Evolutionary conservation across 2,797 vertebrate genomes (phyloP).

Genomic region (Labeo calbasu): DNA sequence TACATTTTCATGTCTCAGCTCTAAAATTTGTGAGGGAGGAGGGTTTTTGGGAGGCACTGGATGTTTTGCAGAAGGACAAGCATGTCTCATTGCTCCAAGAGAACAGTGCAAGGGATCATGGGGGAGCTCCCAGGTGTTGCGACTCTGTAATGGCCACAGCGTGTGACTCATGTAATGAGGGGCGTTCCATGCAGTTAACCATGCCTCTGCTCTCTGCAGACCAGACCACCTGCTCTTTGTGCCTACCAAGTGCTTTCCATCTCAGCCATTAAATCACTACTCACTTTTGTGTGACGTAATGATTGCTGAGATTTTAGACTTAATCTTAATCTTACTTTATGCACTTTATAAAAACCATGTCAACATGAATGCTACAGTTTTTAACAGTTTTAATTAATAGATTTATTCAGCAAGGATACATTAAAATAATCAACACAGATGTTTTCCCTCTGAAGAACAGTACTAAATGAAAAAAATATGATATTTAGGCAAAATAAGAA

Average conservation of each 20-base stretch:
- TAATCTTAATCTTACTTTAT: neutral
- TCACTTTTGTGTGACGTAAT: slow-evolving; percentile 59
- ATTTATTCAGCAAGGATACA: neutral
- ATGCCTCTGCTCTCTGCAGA: slow-evolving; percentile 46
- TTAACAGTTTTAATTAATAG: neutral
- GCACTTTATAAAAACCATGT: neutral
- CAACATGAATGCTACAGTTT: neutral
- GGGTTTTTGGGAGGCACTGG: neutral
- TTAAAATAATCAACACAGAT: neutral
- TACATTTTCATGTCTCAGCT: neutral
- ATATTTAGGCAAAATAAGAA: too few species aligned
- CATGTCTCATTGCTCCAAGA: slow-evolving; percentile 27
- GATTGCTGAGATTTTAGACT: slow-evolving; percentile 45
- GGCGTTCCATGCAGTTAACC: slow-evolving; percentile 61
- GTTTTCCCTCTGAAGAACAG: neutral
- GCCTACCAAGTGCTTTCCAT: slow-evolving; percentile 64
- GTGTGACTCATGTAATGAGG: slow-evolving; percentile 57
- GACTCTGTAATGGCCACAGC: slow-evolving; percentile 47
- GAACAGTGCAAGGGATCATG: slow-evolving; percentile 41
- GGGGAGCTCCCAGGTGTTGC: slow-evolving; percentile 53
- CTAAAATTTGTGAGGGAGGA: neutral
- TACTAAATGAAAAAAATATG: too few species aligned
- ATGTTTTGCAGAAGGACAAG: slow-evolving; percentile 15
- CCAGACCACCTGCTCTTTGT: slow-evolving; percentile 61
- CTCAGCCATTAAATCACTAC: slow-evolving; percentile 67